Conservation (phyloP, 2,113 vertebrate genomes). For the Pelecanoides urinatrix region DNA sequence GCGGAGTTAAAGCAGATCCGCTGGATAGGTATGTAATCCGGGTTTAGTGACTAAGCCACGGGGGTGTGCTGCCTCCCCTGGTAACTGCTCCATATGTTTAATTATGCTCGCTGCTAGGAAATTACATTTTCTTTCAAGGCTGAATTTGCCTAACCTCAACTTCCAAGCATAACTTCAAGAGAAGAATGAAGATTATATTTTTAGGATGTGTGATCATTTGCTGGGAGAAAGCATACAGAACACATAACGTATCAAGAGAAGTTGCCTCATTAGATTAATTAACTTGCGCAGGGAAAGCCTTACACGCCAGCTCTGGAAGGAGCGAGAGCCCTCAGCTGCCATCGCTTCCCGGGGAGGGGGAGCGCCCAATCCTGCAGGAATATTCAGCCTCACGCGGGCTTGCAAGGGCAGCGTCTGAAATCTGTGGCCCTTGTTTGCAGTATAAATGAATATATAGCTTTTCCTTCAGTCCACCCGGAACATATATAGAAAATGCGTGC, state of each 20-base stretch:
- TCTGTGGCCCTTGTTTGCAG: not conserved
- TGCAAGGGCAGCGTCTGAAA: not conserved
- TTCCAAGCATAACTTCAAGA: not conserved
- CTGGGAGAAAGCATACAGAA: not conserved
- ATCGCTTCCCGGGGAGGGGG: fast-evolving
- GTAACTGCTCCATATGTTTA: not conserved
- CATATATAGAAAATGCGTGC: not conserved
- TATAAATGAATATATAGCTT: fast-evolving
- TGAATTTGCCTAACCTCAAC: conserved; percentile 1
- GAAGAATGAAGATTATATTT: conserved; percentile 48
- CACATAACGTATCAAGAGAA: not conserved
- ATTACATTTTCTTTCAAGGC: not conserved
- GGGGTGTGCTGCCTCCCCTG: not conserved
- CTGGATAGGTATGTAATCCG: fast-evolving
- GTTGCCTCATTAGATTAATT: conserved; percentile 61
- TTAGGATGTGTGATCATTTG: conserved; percentile 43
- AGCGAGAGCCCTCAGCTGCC: not conserved
- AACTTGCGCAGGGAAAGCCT: not conserved
- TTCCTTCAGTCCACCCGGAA: not conserved
- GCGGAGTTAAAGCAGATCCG: fast-evolving
- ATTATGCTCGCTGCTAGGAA: not conserved
- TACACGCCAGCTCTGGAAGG: not conserved
- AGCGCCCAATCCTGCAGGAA: fast-evolving
- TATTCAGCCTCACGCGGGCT: fast-evolving
- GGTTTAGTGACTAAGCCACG: not conserved